Evolutionary conservation across 2,113 vertebrate genomes (phyloP).

Genomic region (Sebastes fasciatus): DNA sequence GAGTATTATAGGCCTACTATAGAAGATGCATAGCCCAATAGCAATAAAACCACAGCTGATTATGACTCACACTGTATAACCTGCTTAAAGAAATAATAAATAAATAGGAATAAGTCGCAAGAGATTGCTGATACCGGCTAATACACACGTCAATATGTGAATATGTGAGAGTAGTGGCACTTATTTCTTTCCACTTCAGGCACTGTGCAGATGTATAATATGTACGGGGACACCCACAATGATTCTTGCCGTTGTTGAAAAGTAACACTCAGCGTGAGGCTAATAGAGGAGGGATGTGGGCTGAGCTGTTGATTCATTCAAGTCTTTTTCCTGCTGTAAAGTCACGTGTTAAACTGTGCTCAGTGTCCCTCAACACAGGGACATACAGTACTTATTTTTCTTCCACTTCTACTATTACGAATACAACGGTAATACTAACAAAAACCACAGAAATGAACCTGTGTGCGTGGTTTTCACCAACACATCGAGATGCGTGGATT

Average conservation of each 20-base stretch:
- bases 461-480: background rate
- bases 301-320: too few relatives aligned
- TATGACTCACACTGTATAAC: too few relatives aligned
- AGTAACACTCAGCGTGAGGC: conserved; percentile 51
- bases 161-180: too few relatives aligned
- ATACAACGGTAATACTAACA: background rate
- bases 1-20: too few relatives aligned
- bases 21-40: too few relatives aligned
- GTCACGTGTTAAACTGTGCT: background rate
- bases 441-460: conserved; percentile 9
- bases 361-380: conserved; percentile 12
- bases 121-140: too few relatives aligned
- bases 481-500: background rate
- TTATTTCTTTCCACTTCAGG: too few relatives aligned
- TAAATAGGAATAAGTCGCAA: too few relatives aligned
- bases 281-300: background rate
- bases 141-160: too few relatives aligned
- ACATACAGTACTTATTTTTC: background rate
- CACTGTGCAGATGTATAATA: conserved; percentile 20
- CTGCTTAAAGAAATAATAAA: too few relatives aligned
- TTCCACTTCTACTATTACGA: background rate
- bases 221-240: conserved; percentile 14
- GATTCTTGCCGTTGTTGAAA: conserved; percentile 38
- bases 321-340: too few relatives aligned
- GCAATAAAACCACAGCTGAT: too few relatives aligned